These are phyloP conservation scores for Rachycentron canadum DNA, from an alignment of 2,797 vertebrate species.

Conservation along the genomic window DNA sequence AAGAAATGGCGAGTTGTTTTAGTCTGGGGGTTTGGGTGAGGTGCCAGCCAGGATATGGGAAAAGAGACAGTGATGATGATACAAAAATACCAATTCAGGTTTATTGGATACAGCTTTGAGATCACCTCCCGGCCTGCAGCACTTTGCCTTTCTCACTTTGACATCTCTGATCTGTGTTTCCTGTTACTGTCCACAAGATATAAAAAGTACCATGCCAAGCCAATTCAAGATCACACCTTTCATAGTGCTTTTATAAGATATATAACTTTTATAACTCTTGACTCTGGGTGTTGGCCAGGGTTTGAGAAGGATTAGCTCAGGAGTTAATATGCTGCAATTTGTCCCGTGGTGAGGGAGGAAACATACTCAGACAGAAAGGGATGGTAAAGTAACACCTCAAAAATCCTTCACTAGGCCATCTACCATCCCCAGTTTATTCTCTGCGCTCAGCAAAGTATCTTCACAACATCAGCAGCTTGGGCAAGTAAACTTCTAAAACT, in stretches of 20 bases:
- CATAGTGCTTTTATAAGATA: too few species aligned
- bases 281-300: constrained; percentile 35
- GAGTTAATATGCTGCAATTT: constrained; percentile 45
- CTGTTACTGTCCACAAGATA: constrained; percentile 8
- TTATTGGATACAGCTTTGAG: constrained; percentile 18
- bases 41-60: constrained; percentile 14
- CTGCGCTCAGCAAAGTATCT: constrained; percentile 56
- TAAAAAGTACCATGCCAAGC: constrained; percentile 27
- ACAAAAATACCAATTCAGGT: constrained; percentile 22
- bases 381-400: constrained; percentile 35
- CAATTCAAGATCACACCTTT: constrained; percentile 53
- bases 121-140: not conserved
- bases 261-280: constrained; percentile 50
- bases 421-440: constrained; percentile 40
- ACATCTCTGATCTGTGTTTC: constrained; percentile 32
- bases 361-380: constrained; percentile 10
- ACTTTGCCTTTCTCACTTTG: constrained; percentile 23
- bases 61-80: constrained; percentile 25
- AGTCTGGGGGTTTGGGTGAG: not conserved
- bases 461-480: constrained; percentile 61
- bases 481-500: constrained; percentile 60
- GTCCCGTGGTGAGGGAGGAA: constrained; percentile 19
- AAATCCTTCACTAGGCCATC: constrained; percentile 29
- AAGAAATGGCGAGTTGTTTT: constrained; percentile 30
- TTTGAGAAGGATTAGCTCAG: constrained; percentile 34